Evolutionary conservation across 1,140 invertebrate genomes (phyloP).

Genomic region (Dinothrombium tinctorium): DNA sequence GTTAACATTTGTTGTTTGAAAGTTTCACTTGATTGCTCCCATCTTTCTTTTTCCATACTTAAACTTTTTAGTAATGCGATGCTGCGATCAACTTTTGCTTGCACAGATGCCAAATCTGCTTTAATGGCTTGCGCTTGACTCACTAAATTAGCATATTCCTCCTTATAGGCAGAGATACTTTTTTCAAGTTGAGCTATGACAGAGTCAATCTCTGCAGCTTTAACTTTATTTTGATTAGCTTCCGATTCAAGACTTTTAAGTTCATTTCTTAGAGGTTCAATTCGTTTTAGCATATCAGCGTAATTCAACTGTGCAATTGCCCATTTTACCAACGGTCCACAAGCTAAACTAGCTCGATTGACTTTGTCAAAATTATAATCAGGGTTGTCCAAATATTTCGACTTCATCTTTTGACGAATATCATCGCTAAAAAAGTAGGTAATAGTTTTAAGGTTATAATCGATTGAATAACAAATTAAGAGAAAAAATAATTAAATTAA

Average conservation of each 20-base stretch:
- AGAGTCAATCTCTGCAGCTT: slow-evolving; percentile 75
- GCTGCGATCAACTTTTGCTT: slow-evolving; percentile 90
- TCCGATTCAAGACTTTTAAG: slow-evolving; percentile 65
- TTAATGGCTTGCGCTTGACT: slow-evolving; percentile 97
- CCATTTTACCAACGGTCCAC: slow-evolving; percentile 99
- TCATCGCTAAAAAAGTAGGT: slow-evolving; percentile 44
- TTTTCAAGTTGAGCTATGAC: slow-evolving; percentile 75
- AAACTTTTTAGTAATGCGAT: slow-evolving; percentile 79
- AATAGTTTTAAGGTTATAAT: slow-evolving; percentile 4
- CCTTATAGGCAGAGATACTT: slow-evolving; percentile 88
- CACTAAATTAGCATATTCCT: slow-evolving; percentile 94
- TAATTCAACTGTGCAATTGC: slow-evolving; percentile 96
- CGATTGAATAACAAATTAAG: neutral
- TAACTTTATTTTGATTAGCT: slow-evolving; percentile 70
- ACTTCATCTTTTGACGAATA: slow-evolving; percentile 85
- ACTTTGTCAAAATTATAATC: slow-evolving; percentile 99
- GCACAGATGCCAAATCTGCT: slow-evolving; percentile 82
- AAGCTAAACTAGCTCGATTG: slow-evolving; percentile 93
- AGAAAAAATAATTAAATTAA: neutral
- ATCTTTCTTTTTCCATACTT: slow-evolving; percentile 80
- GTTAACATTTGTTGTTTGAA: slow-evolving; percentile 98
- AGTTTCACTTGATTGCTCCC: slow-evolving; percentile 89
- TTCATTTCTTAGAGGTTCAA: slow-evolving; percentile 88
- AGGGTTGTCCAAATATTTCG: slow-evolving; percentile 75
- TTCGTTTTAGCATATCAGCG: slow-evolving; percentile 93